Evolutionary conservation across 2,888 invertebrate genomes (phyloP).

Genomic region (Tuta absoluta): DNA sequence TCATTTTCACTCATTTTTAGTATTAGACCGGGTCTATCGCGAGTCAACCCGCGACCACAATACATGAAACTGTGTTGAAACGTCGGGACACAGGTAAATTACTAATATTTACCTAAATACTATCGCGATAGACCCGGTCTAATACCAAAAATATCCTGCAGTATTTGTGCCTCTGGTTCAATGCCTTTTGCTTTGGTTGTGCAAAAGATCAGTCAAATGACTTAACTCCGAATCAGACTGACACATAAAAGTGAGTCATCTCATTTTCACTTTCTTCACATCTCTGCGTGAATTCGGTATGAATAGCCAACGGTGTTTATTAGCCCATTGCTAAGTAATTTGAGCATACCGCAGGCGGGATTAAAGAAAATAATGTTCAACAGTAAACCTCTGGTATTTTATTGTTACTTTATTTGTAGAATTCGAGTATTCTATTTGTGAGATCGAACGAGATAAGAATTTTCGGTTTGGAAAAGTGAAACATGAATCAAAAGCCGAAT

Average conservation of each 20-base stretch:
- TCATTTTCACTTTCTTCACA: not conserved
- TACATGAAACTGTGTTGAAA: no score
- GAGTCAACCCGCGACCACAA: no score
- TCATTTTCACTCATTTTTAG: no score
- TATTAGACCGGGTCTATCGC: no score
- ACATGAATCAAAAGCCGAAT: not conserved
- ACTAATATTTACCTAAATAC: no score
- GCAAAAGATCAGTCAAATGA: not conserved
- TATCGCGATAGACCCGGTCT: no score
- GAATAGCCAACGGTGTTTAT: conserved; percentile 49
- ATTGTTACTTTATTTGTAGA: conserved; percentile 32
- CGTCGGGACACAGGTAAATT: no score
- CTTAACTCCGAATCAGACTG: not conserved
- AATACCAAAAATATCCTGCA: no score
- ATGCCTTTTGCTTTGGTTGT: no score
- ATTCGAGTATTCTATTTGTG: conserved; percentile 33
- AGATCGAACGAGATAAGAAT: conserved; percentile 23
- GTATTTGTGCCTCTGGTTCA: no score
- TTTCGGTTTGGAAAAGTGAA: conserved; percentile 8
- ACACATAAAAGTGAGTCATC: not conserved
- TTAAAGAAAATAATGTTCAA: conserved; percentile 21
- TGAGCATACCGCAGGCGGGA: conserved; percentile 40
- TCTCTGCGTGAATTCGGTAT: conserved; percentile 34
- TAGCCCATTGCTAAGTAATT: conserved; percentile 58
- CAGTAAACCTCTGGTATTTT: conserved; percentile 13